A percentile compares a stretch with the other conserved stretches of the same genome.
These are phyloP conservation scores for Oscheius sp. DNA, from an alignment of 2,888 invertebrate genomes.

Conservation along the genomic window DNA sequence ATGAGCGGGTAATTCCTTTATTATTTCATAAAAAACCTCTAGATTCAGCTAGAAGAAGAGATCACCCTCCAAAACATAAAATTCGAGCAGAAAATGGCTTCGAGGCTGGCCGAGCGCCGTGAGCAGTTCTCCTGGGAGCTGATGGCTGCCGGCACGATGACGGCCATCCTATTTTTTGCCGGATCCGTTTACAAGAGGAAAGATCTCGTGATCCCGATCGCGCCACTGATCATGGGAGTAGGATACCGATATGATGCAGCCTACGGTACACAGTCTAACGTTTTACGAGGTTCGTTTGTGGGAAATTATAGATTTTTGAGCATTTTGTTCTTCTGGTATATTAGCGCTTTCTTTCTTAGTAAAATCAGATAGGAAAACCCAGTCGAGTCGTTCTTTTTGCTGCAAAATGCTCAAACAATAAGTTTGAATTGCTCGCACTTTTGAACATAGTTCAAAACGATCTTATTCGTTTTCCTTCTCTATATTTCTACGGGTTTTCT, in stretches of 20 bases:
- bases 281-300: conserved; percentile 40
- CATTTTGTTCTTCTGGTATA: neutral
- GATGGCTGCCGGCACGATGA: conserved; percentile 54
- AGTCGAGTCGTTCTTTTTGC: too few relatives aligned
- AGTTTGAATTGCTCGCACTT: too few relatives aligned
- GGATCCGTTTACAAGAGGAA: conserved; percentile 55
- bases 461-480: too few relatives aligned
- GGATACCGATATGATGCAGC: conserved; percentile 61
- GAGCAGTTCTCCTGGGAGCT: conserved; percentile 58
- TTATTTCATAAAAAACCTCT: neutral
- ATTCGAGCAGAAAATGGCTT: conserved; percentile 47
- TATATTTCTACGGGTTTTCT: too few relatives aligned
- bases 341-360: too few relatives aligned
- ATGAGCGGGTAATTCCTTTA: conserved; percentile 15
- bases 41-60: conserved; percentile 49
- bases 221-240: conserved; percentile 60
- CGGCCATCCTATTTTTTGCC: conserved; percentile 45
- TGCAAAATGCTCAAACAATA: too few relatives aligned
- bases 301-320: neutral
- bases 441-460: too few relatives aligned
- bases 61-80: conserved; percentile 47
- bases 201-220: conserved; percentile 60
- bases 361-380: too few relatives aligned
- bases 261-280: conserved; percentile 45
- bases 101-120: conserved; percentile 46